phyloP scores from a whole-genome alignment of 2,888 invertebrate genomes.

The Tipula helvola region DNA sequence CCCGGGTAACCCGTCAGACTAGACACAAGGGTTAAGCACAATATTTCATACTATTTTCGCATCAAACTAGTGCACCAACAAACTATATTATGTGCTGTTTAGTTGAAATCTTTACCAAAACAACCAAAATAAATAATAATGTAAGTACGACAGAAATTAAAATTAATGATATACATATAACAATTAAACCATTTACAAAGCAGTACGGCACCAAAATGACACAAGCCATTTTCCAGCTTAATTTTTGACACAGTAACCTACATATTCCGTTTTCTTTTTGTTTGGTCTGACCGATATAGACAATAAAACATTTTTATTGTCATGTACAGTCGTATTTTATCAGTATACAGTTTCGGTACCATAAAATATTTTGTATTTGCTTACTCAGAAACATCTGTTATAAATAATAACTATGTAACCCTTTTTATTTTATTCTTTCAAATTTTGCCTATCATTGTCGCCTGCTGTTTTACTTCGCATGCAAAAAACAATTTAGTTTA shows the following conservation, averaged over 20 bases:
- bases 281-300: neutral
- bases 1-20: too few relatives aligned
- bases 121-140: too few relatives aligned
- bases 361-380: neutral
- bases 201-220: too few relatives aligned
- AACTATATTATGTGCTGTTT: too few relatives aligned
- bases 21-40: too few relatives aligned
- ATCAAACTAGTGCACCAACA: too few relatives aligned
- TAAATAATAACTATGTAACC: neutral
- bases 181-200: too few relatives aligned
- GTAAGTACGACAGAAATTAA: too few relatives aligned
- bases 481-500: neutral
- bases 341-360: neutral
- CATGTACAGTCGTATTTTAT: neutral
- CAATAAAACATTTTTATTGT: neutral
- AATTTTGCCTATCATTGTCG: neutral
- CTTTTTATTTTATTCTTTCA: neutral
- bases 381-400: neutral
- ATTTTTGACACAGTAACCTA: neutral
- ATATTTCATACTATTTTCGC: too few relatives aligned
- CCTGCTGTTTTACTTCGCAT: neutral
- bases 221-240: neutral
- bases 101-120: too few relatives aligned
- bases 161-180: too few relatives aligned
- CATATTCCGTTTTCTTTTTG: neutral